phyloP scores from a whole-genome alignment of 1,140 invertebrate species.

The Portunus trituberculatus region DNA sequence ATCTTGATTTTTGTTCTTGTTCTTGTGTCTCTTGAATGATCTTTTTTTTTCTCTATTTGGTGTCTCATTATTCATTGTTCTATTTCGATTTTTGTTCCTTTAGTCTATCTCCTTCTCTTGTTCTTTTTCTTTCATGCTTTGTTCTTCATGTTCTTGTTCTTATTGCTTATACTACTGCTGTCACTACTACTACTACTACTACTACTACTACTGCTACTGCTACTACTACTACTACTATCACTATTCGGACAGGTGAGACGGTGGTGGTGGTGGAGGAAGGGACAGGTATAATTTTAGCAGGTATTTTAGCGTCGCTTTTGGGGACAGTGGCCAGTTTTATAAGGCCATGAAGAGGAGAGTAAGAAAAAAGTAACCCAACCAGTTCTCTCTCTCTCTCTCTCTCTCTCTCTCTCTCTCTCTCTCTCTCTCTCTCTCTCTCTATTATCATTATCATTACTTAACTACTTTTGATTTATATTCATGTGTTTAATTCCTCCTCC shows the following conservation, averaged over 20 bases:
- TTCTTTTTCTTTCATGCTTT: neutral
- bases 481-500: neutral
- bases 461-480: neutral
- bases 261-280: neutral
- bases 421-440: too few relatives aligned
- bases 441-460: neutral
- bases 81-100: neutral
- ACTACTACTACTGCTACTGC: neutral
- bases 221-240: neutral
- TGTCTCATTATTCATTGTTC: too few relatives aligned
- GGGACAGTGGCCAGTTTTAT: neutral
- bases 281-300: neutral
- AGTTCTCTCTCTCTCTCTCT: too few relatives aligned
- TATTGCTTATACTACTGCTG: neutral
- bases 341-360: too few relatives aligned
- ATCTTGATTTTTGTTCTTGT: too few relatives aligned
- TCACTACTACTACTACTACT: too few relatives aligned
- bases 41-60: too few relatives aligned
- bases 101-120: neutral
- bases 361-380: too few relatives aligned
- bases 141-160: constrained; percentile 7
- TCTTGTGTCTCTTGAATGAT: too few relatives aligned
- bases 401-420: neutral
- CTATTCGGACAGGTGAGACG: neutral
- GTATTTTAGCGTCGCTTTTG: neutral